Evolutionary conservation across 1,140 invertebrate genomes (phyloP), one percentile per base, ranked within the genome.

Genomic region (Tetramorium simillimum): DNA sequence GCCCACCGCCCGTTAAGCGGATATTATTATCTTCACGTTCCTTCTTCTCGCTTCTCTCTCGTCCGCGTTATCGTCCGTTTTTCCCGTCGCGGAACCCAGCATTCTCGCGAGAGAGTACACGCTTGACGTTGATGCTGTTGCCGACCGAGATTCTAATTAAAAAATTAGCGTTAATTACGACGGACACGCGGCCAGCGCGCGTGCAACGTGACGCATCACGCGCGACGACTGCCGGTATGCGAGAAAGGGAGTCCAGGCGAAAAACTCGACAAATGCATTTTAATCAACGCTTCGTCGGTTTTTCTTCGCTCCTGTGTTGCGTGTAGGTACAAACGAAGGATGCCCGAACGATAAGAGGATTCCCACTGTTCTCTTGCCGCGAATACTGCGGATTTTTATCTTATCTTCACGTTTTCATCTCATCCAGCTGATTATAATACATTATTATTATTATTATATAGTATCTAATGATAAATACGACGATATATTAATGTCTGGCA

Each of bases 151-250:
- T 90, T 91, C 88, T 92, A 92, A 92, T 92, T 92, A 90, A 92
- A 92, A 92, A 92, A 92, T 91, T 91, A 92, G 88, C 91, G 90
- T 92, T 92, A 92, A 92, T 92, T 92, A 92, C 86, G 86, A 76
- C 33, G 76, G 77, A 51, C 53, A 78, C 72, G 58, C 53, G 46
- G 62, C 62, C 58, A 24, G 69, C 53, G 80, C 75, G 89, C 77
- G 40, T 65, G 81, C 24, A 86, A 37, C 53, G 33, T 53, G 76
- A 16, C 63, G 65, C 43, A 24, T 81, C 77, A 43, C 58, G 56
- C 46, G 69, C 33, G 63, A 56, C 56, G 56, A 40, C 16, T 4
- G n/a, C 6, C 58, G 33, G 63, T 73, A 78, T 33, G 37, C 16
- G 60, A 37, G 46, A 80, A 72, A 85, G 43, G 58, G 86, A 88